Conservation (phyloP, 2,888 invertebrate species). For the Agrotis exclamationis region DNA sequence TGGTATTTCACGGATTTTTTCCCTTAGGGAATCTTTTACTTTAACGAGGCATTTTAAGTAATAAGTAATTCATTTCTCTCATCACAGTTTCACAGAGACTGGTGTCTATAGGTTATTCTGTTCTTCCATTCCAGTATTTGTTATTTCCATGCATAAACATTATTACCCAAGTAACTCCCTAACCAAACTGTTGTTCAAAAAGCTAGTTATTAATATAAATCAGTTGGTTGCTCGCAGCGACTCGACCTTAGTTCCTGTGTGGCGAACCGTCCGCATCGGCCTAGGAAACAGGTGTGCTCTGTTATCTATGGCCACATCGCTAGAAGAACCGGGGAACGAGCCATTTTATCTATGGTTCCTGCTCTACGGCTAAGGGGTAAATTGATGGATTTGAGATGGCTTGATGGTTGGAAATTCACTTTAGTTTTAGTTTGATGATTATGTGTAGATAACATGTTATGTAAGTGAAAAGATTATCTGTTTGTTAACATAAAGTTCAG, state of each 20-base stretch:
- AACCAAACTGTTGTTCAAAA: conserved; percentile 35
- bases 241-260: conserved; percentile 66
- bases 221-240: conserved; percentile 58
- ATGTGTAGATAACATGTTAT: neutral
- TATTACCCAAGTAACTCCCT: conserved; percentile 4
- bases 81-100: too few relatives aligned
- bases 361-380: conserved; percentile 52
- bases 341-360: conserved; percentile 60
- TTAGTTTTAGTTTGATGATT: neutral
- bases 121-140: neutral
- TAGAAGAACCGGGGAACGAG: conserved; percentile 53
- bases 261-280: conserved; percentile 55
- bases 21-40: neutral
- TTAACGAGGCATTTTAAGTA: neutral
- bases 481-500: too few relatives aligned
- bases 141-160: neutral
- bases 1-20: too few relatives aligned
- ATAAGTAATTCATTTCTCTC: too few relatives aligned
- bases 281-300: conserved; percentile 67
- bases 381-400: conserved; percentile 45
- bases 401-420: conserved; percentile 25
- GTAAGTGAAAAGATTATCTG: neutral
- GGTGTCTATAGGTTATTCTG: too few relatives aligned
- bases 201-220: conserved; percentile 60
- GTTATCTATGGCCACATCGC: conserved; percentile 63